These are phyloP conservation scores for Boulengeromyrus knoepffleri DNA, from an alignment of 2,113 vertebrate species.

Conservation along the genomic window DNA sequence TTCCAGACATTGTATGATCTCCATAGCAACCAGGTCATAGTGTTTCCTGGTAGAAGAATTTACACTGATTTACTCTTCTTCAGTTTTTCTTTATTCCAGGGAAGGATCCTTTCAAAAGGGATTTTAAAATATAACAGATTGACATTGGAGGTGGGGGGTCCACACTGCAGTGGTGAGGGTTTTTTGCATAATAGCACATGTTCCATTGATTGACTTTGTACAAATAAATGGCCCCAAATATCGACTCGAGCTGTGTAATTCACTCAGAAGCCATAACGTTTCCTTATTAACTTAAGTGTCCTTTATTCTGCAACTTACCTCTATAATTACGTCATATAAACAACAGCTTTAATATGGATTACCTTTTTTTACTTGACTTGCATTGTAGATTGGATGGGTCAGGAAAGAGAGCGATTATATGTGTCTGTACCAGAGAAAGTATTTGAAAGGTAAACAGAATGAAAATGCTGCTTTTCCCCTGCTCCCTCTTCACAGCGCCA, in stretches of 20 bases:
- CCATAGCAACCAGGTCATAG: not conserved
- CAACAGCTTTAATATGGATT: not conserved
- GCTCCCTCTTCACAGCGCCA: not conserved
- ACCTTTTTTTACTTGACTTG: not conserved
- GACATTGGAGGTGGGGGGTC: not conserved
- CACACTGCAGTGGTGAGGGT: not conserved
- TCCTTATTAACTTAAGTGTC: not conserved
- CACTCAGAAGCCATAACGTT: not conserved
- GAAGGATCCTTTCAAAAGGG: not conserved
- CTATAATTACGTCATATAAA: not conserved
- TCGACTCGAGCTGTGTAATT: not conserved
- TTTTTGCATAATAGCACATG: not conserved
- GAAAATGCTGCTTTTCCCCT: not conserved
- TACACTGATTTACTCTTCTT: not conserved
- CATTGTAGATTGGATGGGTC: not conserved
- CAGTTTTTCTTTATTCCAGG: constrained; percentile 5
- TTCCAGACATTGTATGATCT: not conserved
- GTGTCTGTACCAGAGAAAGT: not conserved
- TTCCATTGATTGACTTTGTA: not conserved
- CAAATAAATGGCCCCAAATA: not conserved
- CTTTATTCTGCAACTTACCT: not conserved
- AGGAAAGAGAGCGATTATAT: not conserved
- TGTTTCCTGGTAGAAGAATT: not conserved
- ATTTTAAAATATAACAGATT: constrained; percentile 8
- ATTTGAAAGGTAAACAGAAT: not conserved